These are phyloP conservation scores for Anthopleura sola DNA, from an alignment of 64 coral and sea anemone species.

Conservation along the genomic window DNA sequence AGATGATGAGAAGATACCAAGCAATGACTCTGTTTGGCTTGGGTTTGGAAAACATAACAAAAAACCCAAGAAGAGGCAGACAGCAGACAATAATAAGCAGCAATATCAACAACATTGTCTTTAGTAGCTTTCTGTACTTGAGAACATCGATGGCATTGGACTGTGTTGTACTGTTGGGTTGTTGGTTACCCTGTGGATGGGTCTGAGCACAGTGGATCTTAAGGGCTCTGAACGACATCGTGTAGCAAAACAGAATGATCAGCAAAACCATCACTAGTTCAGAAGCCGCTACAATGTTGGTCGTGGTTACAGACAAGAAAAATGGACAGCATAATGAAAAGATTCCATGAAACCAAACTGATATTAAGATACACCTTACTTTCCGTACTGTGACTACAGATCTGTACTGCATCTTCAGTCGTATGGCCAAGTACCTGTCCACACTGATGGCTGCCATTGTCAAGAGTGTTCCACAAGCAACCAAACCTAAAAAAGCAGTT, in stretches of 20 bases:
- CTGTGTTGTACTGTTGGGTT: neutral
- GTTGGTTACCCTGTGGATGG: neutral
- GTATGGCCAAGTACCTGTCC: conserved; percentile 2
- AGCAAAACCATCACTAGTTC: neutral
- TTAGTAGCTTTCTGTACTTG: conserved; percentile 13
- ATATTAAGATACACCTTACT: neutral
- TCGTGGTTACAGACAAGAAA: neutral
- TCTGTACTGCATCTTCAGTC: neutral
- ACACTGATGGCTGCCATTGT: neutral
- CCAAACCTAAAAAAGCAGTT: neutral
- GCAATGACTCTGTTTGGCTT: neutral
- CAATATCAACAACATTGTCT: neutral
- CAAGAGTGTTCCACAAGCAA: neutral
- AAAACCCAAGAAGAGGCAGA: neutral
- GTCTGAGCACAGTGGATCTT: conserved; percentile 13
- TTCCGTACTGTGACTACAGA: neutral
- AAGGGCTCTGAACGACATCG: neutral
- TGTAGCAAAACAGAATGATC: neutral
- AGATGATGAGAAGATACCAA: neutral
- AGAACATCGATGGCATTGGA: conserved; percentile 10
- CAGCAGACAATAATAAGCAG: neutral
- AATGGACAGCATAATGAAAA: neutral
- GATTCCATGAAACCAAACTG: neutral
- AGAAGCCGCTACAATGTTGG: neutral
- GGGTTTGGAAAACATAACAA: neutral